Evolutionary conservation across 2,888 invertebrate genomes (phyloP), one percentile per base, ranked within the genome.

Genomic region (Steinernema carpocapsae): DNA sequence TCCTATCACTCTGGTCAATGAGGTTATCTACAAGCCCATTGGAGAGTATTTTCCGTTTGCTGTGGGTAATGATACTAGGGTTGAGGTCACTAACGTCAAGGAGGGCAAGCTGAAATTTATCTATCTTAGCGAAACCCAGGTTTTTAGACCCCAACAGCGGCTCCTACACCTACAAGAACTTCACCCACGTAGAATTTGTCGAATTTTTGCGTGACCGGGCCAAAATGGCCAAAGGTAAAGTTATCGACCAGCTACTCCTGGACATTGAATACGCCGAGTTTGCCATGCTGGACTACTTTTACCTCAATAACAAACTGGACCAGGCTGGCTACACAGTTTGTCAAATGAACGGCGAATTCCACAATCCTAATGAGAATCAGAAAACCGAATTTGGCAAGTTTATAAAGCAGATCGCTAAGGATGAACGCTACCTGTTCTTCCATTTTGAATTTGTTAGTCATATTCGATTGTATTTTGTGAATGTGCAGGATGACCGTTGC

Each of bases 221-320:
- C 1, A 59, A 76, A 22, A 71, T 72, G 72, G 70, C 32, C 29
- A 75, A 74, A n/a, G 72, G 19, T 17, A 3, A 64, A 14, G 19
- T 78, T 52, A 76, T 80, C 59, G 80, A 80, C 70, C 73, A 76
- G 37, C 72, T 80, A 14, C 77, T 77, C 74, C 71, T 80, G 19
- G 80, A 80, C 37, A 72, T 74, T 4, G 80, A 80, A 70, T 78
- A 78, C n/a, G 76, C 78, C 0, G 80, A 80, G 56, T 80, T 73
- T 51, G 78, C 73, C 1, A 64, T 80, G 29, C 71, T 80, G 29
- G 73, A 75, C 45, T 75, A 76, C 43, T 77, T 80, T 70, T 76
- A 51, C 75, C 74, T 72, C 17, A 75, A 72, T 22, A 77, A 77
- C 19, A 71, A 74, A 17, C 76, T 80, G 26, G 80, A 80, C 48